phyloP scores from a whole-genome alignment of 2,888 invertebrate genomes.

The Drosophila formosana region DNA sequence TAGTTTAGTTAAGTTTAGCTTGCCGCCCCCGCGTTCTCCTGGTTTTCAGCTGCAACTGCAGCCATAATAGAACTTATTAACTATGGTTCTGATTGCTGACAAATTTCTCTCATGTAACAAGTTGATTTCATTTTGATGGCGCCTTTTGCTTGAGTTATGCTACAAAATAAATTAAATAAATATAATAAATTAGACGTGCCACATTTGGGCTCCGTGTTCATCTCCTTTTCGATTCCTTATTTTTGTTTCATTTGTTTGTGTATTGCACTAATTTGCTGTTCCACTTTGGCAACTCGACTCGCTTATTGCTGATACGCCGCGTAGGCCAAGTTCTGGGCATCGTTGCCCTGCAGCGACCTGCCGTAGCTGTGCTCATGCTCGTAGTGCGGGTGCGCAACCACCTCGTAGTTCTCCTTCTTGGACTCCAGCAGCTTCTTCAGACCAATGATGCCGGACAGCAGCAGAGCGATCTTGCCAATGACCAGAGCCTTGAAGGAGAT shows the following conservation, averaged over 20 bases:
- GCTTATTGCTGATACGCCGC: conserved; percentile 86
- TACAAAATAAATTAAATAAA: conserved; percentile 80
- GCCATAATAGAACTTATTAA: conserved; percentile 54
- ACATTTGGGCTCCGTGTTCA: conserved; percentile 26
- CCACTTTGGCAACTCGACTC: conserved; percentile 39
- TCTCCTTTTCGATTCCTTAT: conserved; percentile 12
- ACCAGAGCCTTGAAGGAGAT: conserved; percentile 94
- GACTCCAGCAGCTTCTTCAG: conserved; percentile 90
- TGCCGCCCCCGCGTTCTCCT: conserved; percentile 25
- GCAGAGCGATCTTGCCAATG: conserved; percentile 92
- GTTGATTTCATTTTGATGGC: conserved; percentile 61
- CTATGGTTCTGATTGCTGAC: conserved; percentile 43
- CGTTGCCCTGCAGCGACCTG: conserved; percentile 87
- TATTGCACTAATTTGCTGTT: conserved; percentile 76
- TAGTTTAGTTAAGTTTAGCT: conserved; percentile 42
- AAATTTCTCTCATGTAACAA: conserved; percentile 29
- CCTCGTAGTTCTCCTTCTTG: conserved; percentile 92
- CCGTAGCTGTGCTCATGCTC: conserved; percentile 88
- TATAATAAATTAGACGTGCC: conserved; percentile 75
- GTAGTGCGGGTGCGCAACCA: conserved; percentile 90
- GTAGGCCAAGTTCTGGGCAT: conserved; percentile 90
- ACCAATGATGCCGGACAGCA: conserved; percentile 90
- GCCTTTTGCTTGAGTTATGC: conserved; percentile 68
- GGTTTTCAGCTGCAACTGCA: conserved; percentile 19
- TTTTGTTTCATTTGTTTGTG: conserved; percentile 36